Evolutionary conservation across 2,888 invertebrate genomes (phyloP).

Genomic region (Heteromurus nitidus): DNA sequence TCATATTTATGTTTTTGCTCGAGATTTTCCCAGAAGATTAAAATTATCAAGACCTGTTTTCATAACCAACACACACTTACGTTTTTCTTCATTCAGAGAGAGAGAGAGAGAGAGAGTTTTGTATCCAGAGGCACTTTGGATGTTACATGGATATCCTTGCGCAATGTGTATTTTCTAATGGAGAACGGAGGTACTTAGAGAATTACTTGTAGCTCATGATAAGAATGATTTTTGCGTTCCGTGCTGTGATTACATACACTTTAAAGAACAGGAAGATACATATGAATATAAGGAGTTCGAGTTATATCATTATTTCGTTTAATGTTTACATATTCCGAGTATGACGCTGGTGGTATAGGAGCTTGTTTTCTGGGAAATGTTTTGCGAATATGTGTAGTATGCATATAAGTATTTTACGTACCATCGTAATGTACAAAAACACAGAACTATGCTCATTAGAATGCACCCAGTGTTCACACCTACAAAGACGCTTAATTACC

Average conservation of each 20-base stretch:
- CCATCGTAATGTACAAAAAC: neutral
- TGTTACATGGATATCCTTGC: neutral
- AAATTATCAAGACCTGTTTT: conserved; percentile 25
- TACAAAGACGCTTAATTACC: conserved; percentile 7
- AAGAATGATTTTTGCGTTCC: neutral
- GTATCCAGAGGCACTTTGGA: neutral
- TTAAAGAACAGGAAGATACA: neutral
- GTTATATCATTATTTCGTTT: neutral
- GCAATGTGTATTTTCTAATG: neutral
- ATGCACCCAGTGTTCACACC: conserved; percentile 21
- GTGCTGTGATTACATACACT: neutral
- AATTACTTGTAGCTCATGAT: neutral
- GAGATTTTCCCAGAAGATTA: conserved; percentile 51
- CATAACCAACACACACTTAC: neutral
- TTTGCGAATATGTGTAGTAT: neutral
- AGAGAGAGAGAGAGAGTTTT: too few species aligned
- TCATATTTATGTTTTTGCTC: conserved; percentile 28
- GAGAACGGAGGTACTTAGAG: neutral
- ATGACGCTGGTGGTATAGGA: too few species aligned
- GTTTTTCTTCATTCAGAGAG: conserved; percentile 42
- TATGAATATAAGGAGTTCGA: too few species aligned
- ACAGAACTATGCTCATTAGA: conserved; percentile 5
- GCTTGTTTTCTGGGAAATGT: too few species aligned
- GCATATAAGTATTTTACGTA: neutral
- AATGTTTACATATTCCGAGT: neutral